Evolutionary conservation across 1,140 invertebrate genomes (phyloP), one percentile per base, ranked within the genome.

Genomic region (Eurosta solidaginis): DNA sequence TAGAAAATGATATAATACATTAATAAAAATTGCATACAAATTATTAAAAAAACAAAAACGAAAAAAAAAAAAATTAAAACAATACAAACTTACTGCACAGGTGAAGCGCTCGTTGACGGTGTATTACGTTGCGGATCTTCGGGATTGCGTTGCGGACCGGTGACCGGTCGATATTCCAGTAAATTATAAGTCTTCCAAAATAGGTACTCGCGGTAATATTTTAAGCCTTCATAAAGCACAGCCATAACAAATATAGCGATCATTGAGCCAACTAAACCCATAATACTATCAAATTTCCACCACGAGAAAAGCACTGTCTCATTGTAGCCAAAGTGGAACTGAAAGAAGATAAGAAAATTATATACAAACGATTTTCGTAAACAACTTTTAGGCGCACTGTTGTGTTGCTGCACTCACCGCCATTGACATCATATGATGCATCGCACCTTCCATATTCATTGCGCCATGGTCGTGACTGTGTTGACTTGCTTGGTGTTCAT

Each of bases 201-300:
- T 33, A 95, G 88, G 88, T 93, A 93, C 88, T 96, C 94, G 79
- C 94, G 92, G 83, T 95, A 96, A 89, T 96, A 96, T 88, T 98
- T 98, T 0, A 98, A 90, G 17, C 95, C 96, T 89, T 98, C 96
- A 85, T 97, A 98, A 20, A 97, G 89, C 10, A 95, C 90, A 0
- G 93, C 95, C 87, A 97, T 91, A 49, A 97, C 90, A 83, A 97
- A 94, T 47, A 97, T 94, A 36, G 92, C 95, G 52, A 97, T 90
- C 87, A 95, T 93, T 0, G 96, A 96, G 0, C 93, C 94, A 44
- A 96, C 89, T 77, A 98, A 89, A 40, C 94, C 92, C 45, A 91
- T 90, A n/a, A 92, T 88, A 3, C 91, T 92, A 12, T 90, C 90
- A 45, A 94, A 93, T 83, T 91, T 91, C 96, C 96, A 96, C 36